phyloP scores from a whole-genome alignment of 35 echinoderm and acorn worm genomes.

The Stichopus chloronotus region DNA sequence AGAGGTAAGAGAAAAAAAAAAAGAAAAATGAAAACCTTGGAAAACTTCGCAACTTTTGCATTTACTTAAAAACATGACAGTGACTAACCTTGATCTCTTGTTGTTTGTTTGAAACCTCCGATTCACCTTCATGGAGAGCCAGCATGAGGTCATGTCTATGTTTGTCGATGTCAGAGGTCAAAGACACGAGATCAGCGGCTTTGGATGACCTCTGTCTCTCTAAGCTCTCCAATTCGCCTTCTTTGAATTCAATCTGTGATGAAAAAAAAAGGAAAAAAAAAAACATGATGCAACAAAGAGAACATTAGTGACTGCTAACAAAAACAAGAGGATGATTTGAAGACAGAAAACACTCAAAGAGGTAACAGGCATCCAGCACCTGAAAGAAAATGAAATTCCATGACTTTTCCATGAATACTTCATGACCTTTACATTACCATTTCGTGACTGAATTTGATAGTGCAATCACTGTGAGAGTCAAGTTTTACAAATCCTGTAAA shows the following conservation, averaged over 20 bases:
- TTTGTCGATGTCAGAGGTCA: conserved; percentile 74
- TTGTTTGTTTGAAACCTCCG: conserved; percentile 74
- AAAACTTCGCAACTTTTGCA: too few species aligned
- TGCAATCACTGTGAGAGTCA: too few species aligned
- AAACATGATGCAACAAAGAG: background rate
- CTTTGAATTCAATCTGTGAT: conserved; percentile 65
- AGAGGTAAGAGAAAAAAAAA: too few species aligned
- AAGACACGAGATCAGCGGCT: conserved; percentile 65
- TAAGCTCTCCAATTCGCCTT: conserved; percentile 57
- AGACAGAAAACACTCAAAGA: too few species aligned
- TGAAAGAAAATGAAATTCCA: too few species aligned
- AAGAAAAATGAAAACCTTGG: too few species aligned
- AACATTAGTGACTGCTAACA: background rate
- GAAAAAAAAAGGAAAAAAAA: background rate
- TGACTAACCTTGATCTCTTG: conserved; percentile 69
- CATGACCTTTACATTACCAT: too few species aligned
- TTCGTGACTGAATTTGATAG: too few species aligned
- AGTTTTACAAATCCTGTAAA: too few species aligned
- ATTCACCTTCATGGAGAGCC: conserved; percentile 84
- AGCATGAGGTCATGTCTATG: conserved; percentile 76
- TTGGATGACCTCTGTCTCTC: conserved; percentile 70
- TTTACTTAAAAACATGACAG: too few species aligned
- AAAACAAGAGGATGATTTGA: background rate
- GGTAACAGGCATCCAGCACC: too few species aligned
- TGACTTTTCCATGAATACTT: too few species aligned